Evolutionary conservation across 2,797 vertebrate species (phyloP).

Genomic region (Arremon aurantiirostris): DNA sequence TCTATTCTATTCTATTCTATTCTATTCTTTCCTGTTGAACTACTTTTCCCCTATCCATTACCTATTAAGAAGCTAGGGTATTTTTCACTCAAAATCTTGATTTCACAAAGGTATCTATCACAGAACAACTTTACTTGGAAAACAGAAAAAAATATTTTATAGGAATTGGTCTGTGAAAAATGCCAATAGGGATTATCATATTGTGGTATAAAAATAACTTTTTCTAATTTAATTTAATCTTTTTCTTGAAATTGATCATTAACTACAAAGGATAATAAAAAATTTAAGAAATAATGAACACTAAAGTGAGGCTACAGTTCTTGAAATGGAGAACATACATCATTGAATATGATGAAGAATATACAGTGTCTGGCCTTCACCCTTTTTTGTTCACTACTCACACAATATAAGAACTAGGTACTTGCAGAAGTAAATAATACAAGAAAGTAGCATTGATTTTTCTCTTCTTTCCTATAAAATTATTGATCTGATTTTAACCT

Average conservation of each 20-base stretch:
- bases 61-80: background rate
- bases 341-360: constrained; percentile 15
- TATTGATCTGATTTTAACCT: constrained; percentile 61
- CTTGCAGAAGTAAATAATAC: background rate
- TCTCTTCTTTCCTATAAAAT: background rate
- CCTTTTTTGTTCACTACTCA: background rate
- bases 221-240: background rate
- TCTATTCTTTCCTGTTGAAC: background rate
- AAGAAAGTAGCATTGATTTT: constrained; percentile 45
- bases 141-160: background rate
- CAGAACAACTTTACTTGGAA: background rate
- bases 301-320: background rate
- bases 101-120: background rate
- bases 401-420: background rate
- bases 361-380: background rate
- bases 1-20: too few species aligned
- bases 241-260: background rate
- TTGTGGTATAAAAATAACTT: background rate
- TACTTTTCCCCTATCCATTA: background rate
- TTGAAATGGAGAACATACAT: background rate
- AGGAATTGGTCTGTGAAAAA: background rate
- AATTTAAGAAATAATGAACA: background rate
- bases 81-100: background rate
- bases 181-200: background rate
- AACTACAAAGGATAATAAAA: background rate